Conservation (phyloP, 37 sponge, comb jelly and placozoan genomes). For the Crambe crambe region DNA sequence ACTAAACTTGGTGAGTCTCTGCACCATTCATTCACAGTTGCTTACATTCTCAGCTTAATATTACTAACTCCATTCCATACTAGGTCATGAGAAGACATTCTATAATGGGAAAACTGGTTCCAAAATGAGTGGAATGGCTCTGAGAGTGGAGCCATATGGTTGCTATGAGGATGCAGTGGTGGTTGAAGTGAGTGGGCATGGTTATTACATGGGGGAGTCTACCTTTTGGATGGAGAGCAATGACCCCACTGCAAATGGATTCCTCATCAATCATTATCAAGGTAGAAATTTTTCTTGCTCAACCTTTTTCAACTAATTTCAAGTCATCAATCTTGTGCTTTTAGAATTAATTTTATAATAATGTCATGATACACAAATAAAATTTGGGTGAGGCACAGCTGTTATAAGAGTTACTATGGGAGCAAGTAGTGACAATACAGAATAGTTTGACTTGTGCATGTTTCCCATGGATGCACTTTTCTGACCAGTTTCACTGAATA, state of each 20-base stretch:
- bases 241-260: conserved; percentile 60
- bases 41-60: neutral
- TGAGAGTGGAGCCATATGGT: conserved; percentile 41
- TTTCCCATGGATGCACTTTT: no score
- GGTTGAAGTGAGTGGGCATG: conserved; percentile 83
- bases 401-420: no score
- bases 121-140: conserved; percentile 54
- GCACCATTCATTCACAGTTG: no score
- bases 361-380: no score
- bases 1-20: conserved; percentile 46
- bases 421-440: no score
- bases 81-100: conserved; percentile 47
- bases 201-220: conserved; percentile 68
- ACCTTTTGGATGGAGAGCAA: conserved; percentile 64
- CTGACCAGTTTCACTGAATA: no score
- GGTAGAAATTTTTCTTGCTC: conserved; percentile 14
- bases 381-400: no score
- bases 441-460: no score
- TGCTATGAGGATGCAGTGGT: conserved; percentile 55
- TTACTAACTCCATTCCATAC: neutral
- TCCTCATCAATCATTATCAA: no score
- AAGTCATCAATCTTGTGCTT: no score
- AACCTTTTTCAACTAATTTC: neutral
- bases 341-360: no score
- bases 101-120: conserved; percentile 41